These are phyloP conservation scores for Zaprionus africanus DNA, from an alignment of 1,140 invertebrate species.

Conservation along the genomic window DNA sequence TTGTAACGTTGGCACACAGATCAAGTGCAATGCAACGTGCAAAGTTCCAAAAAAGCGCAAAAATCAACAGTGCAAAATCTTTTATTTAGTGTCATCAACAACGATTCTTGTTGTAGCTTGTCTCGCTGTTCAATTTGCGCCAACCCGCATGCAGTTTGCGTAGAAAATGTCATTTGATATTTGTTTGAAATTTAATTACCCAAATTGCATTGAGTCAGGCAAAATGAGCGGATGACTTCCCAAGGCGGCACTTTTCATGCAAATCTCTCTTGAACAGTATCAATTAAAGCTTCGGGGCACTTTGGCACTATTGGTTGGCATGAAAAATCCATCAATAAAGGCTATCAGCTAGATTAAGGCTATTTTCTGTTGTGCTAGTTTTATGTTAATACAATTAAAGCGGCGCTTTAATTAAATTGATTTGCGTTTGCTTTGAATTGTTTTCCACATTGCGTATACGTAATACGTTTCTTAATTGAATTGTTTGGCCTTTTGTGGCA, in stretches of 20 bases:
- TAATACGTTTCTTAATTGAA: slow-evolving; percentile 67
- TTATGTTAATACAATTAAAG: slow-evolving; percentile 43
- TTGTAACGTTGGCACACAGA: slow-evolving; percentile 81
- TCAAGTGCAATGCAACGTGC: slow-evolving; percentile 82
- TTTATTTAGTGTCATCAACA: slow-evolving; percentile 82
- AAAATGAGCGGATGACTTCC: not conserved
- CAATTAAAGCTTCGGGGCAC: not conserved
- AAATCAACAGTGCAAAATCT: slow-evolving; percentile 82
- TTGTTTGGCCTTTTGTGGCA: slow-evolving; percentile 56
- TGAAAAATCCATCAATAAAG: slow-evolving; percentile 21
- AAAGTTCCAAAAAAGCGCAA: slow-evolving; percentile 81
- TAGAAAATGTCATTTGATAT: slow-evolving; percentile 61
- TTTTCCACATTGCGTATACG: slow-evolving; percentile 59
- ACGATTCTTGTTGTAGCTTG: slow-evolving; percentile 23
- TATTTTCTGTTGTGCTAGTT: slow-evolving; percentile 5
- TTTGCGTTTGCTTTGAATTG: slow-evolving; percentile 71
- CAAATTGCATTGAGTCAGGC: slow-evolving; percentile 61
- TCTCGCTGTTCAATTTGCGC: slow-evolving; percentile 53
- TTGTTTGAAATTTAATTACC: slow-evolving; percentile 77
- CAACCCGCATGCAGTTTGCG: slow-evolving; percentile 44
- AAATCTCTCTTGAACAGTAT: not conserved
- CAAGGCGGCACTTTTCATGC: not conserved
- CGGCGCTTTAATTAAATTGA: slow-evolving; percentile 69
- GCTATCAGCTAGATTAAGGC: slow-evolving; percentile 50
- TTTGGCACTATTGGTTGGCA: not conserved